Base-by-base conservation (phyloP, 1,140 invertebrate species). In the Anthonomus grandis region DNA sequence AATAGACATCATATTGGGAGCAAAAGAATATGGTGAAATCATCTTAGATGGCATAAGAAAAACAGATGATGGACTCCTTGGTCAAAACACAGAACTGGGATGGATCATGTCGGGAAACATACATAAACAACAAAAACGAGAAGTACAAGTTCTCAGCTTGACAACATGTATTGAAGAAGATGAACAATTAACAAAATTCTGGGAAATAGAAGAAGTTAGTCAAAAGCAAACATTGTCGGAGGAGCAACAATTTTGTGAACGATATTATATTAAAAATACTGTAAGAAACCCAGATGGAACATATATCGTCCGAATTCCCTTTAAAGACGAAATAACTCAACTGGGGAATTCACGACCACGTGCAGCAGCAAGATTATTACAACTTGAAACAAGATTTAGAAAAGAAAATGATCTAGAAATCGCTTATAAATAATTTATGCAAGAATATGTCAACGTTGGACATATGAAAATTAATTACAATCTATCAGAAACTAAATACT, bases 381-480 rank as follows among this genome's bases (percentile, higher is more conserved):
- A 38, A 38, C 13, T 38, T n/a, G 37, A 38, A 13, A 38, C 6
- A 38, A 5, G 37, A 13, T 8, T 38, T 6, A n/a, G 5, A 38
- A 38, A 38, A 38, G 13, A 38, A 6, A 4, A 38, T 38, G 6
- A 6, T 4, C 13, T 38, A 38, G 6, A 13, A n/a, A 4, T n/a
- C 6, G 13, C 5, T n/a, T 62, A 70, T 19, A 31, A 47, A 0
- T 13, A 60, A 3, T 70, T 72, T 22, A 64, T 75, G 44, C 25
- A 57, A 36, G 65, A 70, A 19, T 71, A 71, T 51, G 18, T 65
- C 27, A 23, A 46, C 4, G 50, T 66, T 21, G 60, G 60, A 3
- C 67, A 73, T 38, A 68, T 70, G 65, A 48, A 64, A 6, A 31
- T n/a, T n/a, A 8, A n/a, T 6, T n/a, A n/a, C 27, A 6, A 42